A percentile compares a stretch with the other conserved stretches of the same genome.
Evolutionary conservation across 2,888 invertebrate species (phyloP).

Genomic region (Perizoma flavofasciatum): DNA sequence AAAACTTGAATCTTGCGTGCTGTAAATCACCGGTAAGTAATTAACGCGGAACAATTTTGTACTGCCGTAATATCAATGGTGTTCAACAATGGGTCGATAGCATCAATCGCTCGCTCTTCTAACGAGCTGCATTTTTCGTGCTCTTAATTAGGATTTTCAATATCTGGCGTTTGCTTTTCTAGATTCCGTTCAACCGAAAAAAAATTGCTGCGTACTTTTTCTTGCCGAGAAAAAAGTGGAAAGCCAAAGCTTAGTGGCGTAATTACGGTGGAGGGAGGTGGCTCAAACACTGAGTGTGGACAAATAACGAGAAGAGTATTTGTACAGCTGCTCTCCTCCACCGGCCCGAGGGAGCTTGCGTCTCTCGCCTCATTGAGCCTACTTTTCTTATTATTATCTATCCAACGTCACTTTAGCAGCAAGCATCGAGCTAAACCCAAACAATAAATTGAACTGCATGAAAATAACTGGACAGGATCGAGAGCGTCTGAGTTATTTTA

Average conservation of each 20-base stretch:
- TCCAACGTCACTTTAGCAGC: constrained; percentile 48
- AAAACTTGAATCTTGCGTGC: constrained; percentile 61
- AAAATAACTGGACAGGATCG: constrained; percentile 54
- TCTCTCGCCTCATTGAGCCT: constrained; percentile 40
- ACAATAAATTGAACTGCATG: no score
- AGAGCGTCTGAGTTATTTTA: constrained; percentile 67
- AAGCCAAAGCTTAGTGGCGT: constrained; percentile 68
- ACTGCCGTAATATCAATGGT: constrained; percentile 35
- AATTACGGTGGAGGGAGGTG: constrained; percentile 64
- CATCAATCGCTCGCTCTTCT: constrained; percentile 51
- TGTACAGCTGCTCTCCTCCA: constrained; percentile 66
- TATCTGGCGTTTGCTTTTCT: constrained; percentile 51
- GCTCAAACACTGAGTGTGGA: constrained; percentile 66
- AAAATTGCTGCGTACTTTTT: constrained; percentile 48
- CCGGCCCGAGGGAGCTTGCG: constrained; percentile 43
- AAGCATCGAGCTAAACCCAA: neutral
- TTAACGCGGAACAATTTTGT: constrained; percentile 63
- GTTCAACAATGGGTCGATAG: constrained; percentile 51
- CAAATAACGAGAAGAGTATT: constrained; percentile 73
- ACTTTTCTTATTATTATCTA: constrained; percentile 37
- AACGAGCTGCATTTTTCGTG: constrained; percentile 43
- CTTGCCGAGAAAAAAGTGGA: constrained; percentile 54
- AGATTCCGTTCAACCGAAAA: constrained; percentile 58
- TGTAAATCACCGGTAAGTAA: constrained; percentile 60
- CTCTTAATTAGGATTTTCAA: constrained; percentile 61